phyloP scores from a whole-genome alignment of 2,113 vertebrate species.

The Guaruba guarouba region DNA sequence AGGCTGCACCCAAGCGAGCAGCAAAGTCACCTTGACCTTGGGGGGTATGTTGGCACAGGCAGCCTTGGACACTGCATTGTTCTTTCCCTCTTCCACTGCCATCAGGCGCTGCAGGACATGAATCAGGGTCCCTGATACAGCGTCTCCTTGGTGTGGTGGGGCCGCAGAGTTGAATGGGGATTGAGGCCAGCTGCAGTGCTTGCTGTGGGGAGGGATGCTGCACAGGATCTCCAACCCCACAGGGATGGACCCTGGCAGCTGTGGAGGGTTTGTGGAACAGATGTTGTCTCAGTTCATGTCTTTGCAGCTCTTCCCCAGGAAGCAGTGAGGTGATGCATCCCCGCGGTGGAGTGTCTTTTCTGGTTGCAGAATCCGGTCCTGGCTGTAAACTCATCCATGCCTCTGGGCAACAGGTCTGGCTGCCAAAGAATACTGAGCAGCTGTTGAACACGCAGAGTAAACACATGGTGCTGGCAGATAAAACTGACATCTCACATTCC shows the following conservation, averaged over 20 bases:
- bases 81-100: neutral
- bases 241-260: neutral
- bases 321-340: neutral
- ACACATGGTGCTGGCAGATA: neutral
- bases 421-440: neutral
- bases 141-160: rapidly evolving
- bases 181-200: rapidly evolving
- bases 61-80: neutral
- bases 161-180: neutral
- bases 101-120: neutral
- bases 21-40: neutral
- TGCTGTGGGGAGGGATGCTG: neutral
- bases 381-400: neutral
- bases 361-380: neutral
- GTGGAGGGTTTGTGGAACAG: rapidly evolving
- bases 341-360: rapidly evolving
- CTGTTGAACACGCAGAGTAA: neutral
- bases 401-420: neutral
- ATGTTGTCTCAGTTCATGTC: neutral
- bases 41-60: rapidly evolving
- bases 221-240: neutral
- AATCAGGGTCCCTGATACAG: too few relatives aligned
- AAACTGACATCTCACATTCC: neutral
- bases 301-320: neutral
- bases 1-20: rapidly evolving